Evolutionary conservation across 2,888 invertebrate species (phyloP), one percentile per base, ranked within the genome.

Genomic region (Caenorhabditis zanzibari): DNA sequence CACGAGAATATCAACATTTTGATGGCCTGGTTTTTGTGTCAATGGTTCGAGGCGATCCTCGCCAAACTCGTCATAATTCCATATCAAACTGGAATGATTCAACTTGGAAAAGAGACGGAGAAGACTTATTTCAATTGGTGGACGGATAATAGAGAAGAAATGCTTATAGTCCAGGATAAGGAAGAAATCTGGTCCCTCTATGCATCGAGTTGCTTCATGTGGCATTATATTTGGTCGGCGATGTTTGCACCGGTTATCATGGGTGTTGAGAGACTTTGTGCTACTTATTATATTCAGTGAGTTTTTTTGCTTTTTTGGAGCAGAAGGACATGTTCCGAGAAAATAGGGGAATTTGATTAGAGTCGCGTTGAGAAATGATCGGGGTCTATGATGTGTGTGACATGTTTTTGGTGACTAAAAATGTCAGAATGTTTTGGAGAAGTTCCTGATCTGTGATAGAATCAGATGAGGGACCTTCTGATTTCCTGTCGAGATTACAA

Each of bases 1-100:
- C 68, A 68, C 14, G 68, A 68, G 26, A 68, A 68, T 19, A 68
- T 68, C 19, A 54, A 38, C 16, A 41, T 68, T 16, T 28, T 68
- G 6, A 35, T 68, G 38, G 35, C 54, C 1, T 68, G 68, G 68
- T 68, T 68, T 54, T 3, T 68, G 6, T 52, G 24, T n/a, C 68
- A 68, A 54, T 68, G 68, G 68, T 68, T 68, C 10, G 68, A 68
- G 16, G 68, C 54, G 2, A 68, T 68, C 49, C 52, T 68, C 6
- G 68, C 68, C 1, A 68, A 68, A 68, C 3, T 38, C 9, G 52
- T 35, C 3, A 68, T 68, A 24, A 35, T 68, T 3, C 68, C 49
- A 2, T 68, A 68, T 54, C 68, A 68, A 54, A 54, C 68, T 16
- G 68, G 68, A 22, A 12, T 49, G 35, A 68, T 68, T 24, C 52